Percentiles rank a stretch among this genome's conserved stretches.
Conservation (phyloP, 2,888 invertebrate species). For the Pollenia angustigena region DNA sequence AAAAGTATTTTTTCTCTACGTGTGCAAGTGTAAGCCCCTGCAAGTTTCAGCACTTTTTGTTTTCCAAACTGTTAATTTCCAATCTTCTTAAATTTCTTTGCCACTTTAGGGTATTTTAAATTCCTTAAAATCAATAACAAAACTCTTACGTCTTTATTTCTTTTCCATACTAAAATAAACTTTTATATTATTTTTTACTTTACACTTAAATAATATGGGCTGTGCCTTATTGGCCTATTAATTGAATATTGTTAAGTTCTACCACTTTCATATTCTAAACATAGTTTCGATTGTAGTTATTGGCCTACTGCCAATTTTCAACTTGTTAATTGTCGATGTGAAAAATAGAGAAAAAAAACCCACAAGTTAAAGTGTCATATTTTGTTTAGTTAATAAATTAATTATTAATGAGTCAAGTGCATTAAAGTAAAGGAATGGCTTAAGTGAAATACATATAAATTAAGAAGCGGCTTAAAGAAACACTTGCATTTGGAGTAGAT, state of each 20-base stretch:
- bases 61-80: too few species aligned
- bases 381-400: conserved; percentile 53
- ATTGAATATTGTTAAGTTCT: conserved; percentile 65
- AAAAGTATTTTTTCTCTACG: too few species aligned
- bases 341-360: conserved; percentile 44
- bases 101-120: too few species aligned
- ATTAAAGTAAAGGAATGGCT: conserved; percentile 28
- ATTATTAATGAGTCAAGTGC: conserved; percentile 62
- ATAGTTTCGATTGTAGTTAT: conserved; percentile 58
- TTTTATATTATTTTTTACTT: conserved; percentile 38
- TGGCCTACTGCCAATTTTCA: conserved; percentile 64
- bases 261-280: conserved; percentile 72
- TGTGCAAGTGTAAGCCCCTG: too few species aligned
- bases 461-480: not conserved
- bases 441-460: not conserved
- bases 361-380: conserved; percentile 52
- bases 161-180: not conserved
- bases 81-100: too few species aligned
- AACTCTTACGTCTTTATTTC: conserved; percentile 60
- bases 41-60: too few species aligned
- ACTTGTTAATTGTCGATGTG: conserved; percentile 22
- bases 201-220: conserved; percentile 65
- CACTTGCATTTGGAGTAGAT: not conserved
- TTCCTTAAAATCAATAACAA: not conserved
- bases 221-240: conserved; percentile 74